A percentile compares a stretch with the other conserved stretches of the same genome.
Conservation (phyloP, 2,888 invertebrate genomes). For the Gordius sp. region DNA sequence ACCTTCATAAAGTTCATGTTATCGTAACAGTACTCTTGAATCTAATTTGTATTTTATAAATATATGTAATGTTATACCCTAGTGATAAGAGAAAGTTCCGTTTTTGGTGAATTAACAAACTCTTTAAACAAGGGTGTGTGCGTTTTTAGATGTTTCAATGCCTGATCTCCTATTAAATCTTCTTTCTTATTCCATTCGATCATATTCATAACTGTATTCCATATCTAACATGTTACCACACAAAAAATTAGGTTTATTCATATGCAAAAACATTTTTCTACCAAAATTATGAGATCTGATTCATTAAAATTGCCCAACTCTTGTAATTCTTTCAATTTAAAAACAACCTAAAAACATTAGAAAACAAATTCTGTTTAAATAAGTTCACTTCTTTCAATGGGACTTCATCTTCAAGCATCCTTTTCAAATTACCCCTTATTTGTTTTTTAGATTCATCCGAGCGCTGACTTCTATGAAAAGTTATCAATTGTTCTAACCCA, state of each 20-base stretch:
- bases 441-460: slow-evolving; percentile 52
- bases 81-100: not conserved
- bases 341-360: not conserved
- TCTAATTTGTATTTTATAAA: slow-evolving; percentile 47
- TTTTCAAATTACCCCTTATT: slow-evolving; percentile 44
- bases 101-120: not conserved
- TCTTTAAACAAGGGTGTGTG: slow-evolving; percentile 53
- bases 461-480: slow-evolving; percentile 33
- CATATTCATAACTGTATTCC: slow-evolving; percentile 74
- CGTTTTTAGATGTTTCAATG: slow-evolving; percentile 39
- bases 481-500: slow-evolving; percentile 39
- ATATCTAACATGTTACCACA: slow-evolving; percentile 38
- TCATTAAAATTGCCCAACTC: not conserved
- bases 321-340: not conserved
- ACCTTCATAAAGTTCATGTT: slow-evolving; percentile 97
- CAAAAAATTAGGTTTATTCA: not conserved
- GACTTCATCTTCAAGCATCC: slow-evolving; percentile 60
- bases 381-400: slow-evolving; percentile 42
- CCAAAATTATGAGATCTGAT: not conserved
- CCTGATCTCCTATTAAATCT: slow-evolving; percentile 71
- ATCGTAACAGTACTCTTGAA: slow-evolving; percentile 90
- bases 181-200: slow-evolving; percentile 97
- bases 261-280: not conserved
- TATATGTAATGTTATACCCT: not conserved
- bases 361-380: not conserved